These are phyloP conservation scores for Agonum fuliginosum DNA, from an alignment of 2,888 invertebrate species.

Conservation along the genomic window DNA sequence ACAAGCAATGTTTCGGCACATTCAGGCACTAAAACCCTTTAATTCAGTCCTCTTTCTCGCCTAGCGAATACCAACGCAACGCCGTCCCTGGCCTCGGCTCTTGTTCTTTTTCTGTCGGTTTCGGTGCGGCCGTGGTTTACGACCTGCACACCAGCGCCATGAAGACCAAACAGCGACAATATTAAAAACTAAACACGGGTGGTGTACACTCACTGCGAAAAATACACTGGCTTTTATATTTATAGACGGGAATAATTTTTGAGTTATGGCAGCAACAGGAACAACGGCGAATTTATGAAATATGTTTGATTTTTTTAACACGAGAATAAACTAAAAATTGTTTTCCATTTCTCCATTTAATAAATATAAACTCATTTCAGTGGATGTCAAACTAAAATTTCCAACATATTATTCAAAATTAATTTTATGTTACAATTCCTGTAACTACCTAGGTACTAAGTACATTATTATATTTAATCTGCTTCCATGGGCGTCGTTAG, in stretches of 20 bases:
- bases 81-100: not conserved
- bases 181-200: conserved; percentile 26
- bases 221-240: not conserved
- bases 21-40: conserved; percentile 59
- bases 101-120: conserved; percentile 30
- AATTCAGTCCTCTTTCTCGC: conserved; percentile 48
- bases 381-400: too few relatives aligned
- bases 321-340: too few relatives aligned
- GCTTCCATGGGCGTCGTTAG: too few relatives aligned
- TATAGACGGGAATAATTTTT: not conserved
- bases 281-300: not conserved
- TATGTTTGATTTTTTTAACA: too few relatives aligned
- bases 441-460: too few relatives aligned
- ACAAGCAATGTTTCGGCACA: conserved; percentile 66
- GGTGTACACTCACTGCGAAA: not conserved
- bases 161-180: conserved; percentile 28
- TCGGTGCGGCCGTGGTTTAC: conserved; percentile 24
- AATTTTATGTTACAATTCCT: too few relatives aligned
- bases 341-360: too few relatives aligned
- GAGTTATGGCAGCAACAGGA: not conserved
- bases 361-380: too few relatives aligned
- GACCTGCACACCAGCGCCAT: conserved; percentile 15
- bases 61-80: conserved; percentile 8
- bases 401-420: too few relatives aligned
- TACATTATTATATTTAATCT: too few relatives aligned